phyloP scores from a whole-genome alignment of 2,888 invertebrate species.

The Timema cristinae region DNA sequence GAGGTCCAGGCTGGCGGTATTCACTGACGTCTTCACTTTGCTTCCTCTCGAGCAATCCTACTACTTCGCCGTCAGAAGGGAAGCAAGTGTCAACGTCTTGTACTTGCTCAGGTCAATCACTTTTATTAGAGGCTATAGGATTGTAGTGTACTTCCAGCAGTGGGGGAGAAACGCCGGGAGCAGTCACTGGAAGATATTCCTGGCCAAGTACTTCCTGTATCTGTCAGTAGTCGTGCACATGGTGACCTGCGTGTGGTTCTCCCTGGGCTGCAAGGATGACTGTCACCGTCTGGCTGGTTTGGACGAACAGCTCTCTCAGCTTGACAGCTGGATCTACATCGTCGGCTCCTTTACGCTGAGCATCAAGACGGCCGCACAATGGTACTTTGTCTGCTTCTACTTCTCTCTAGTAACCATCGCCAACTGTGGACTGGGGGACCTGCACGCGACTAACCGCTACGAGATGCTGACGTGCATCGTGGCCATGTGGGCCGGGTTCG shows the following conservation, averaged over 20 bases:
- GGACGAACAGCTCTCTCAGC: not conserved
- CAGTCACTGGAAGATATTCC: slow-evolving; percentile 50
- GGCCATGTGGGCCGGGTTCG: slow-evolving; percentile 48
- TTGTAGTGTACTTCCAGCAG: slow-evolving; percentile 47
- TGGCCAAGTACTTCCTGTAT: slow-evolving; percentile 49
- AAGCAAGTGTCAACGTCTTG: not conserved
- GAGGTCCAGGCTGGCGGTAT: not conserved
- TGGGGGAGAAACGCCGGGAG: slow-evolving; percentile 50
- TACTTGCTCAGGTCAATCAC: slow-evolving; percentile 37
- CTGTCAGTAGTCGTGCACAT: slow-evolving; percentile 49
- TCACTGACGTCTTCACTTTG: slow-evolving; percentile 9
- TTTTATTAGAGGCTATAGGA: slow-evolving; percentile 46
- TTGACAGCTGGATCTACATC: not conserved
- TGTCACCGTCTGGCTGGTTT: not conserved
- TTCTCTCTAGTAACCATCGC: not conserved
- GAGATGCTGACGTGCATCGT: slow-evolving; percentile 28
- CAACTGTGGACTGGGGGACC: slow-evolving; percentile 6
- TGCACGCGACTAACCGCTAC: not conserved
- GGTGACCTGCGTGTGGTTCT: slow-evolving; percentile 50
- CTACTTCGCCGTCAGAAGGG: not conserved
- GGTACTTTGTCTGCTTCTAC: slow-evolving; percentile 15
- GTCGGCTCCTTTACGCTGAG: not conserved
- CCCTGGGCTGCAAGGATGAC: not conserved
- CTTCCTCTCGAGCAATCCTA: not conserved
- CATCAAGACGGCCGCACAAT: not conserved